Base-by-base conservation (phyloP, 2,888 invertebrate species). In the Cetonia aurata region DNA sequence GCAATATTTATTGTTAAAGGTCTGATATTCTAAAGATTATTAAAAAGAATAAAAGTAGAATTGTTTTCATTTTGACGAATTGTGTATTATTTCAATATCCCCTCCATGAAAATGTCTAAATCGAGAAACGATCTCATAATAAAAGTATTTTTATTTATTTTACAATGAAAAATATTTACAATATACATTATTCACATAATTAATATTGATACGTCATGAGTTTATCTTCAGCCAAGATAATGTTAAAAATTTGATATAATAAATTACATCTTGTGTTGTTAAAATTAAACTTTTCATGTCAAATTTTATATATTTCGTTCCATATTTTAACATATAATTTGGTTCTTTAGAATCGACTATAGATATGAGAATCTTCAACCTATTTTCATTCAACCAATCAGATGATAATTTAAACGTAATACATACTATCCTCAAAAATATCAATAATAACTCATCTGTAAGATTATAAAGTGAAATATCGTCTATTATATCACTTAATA, bases 251-350 rank as follows among this genome's bases (percentile, higher is more conserved):
- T 72, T 71, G 8, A 73, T 44, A 66, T 65, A 72, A 72, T 62
- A 72, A 37, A 65, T 50, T 13, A 60, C 19, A 53, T 69, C 42
- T 1, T 52, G 3, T 13, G 15, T 15, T 12, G 31, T 52, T 48
- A 60, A 44, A 53, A 17, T 41, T 41, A 67, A 59, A 60, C 25
- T 42, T 52, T 52, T 42, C 12, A 60, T 15, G 48, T 60, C 67
- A 17, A 66, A 67, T 56, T 73, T 69, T 46, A 79, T 71, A 76
- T 75, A 80, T 59, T 80, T 75, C 74, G 80, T 80, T 37, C 83
- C 84, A 73, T 81, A 81, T 57, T 79, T 73, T 17, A 83, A 71
- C 71, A 83, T 77, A 76, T 84, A 81, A 70, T 80, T 78, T 75
- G 82, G 83, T 72, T 83, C 82, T 10, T 79, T 75, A 69, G 83